phyloP scores from a whole-genome alignment of 1,140 invertebrate genomes.

The Drosophila guanche region DNA sequence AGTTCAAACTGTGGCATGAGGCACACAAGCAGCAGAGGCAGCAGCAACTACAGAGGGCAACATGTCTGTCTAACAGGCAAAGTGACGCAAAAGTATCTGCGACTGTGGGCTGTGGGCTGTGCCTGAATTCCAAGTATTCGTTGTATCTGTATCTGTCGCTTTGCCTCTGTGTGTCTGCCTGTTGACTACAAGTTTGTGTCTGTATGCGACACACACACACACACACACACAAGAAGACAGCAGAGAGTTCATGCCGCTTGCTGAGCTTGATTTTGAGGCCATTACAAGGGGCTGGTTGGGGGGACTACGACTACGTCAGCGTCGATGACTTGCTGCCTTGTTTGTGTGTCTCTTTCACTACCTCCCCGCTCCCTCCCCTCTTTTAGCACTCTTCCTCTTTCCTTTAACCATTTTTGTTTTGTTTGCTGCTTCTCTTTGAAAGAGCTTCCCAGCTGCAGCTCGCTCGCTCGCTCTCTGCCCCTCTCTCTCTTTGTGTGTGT shows the following conservation, averaged over 20 bases:
- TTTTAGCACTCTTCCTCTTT: constrained; percentile 10
- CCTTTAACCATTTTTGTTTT: constrained; percentile 50
- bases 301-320: constrained; percentile 26
- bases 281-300: constrained; percentile 52
- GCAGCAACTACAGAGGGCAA: constrained; percentile 29
- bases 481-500: constrained; percentile 35
- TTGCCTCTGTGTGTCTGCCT: constrained; percentile 44
- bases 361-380: constrained; percentile 13
- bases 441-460: no score
- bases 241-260: constrained; percentile 74
- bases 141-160: constrained; percentile 43
- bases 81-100: constrained; percentile 72
- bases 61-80: constrained; percentile 61
- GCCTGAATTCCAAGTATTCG: constrained; percentile 25
- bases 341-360: constrained; percentile 31
- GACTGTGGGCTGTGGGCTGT: constrained; percentile 35
- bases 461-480: neutral
- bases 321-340: constrained; percentile 41
- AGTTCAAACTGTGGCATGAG: constrained; percentile 60
- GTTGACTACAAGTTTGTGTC: constrained; percentile 52
- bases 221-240: constrained; percentile 1
- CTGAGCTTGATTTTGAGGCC: constrained; percentile 76
- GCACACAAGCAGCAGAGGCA: constrained; percentile 34
- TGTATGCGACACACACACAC: constrained; percentile 14
- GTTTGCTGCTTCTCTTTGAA: constrained; percentile 52